Evolutionary conservation across 2,888 invertebrate species (phyloP), one percentile per base, ranked within the genome.

Genomic region (Morpho helenor): DNA sequence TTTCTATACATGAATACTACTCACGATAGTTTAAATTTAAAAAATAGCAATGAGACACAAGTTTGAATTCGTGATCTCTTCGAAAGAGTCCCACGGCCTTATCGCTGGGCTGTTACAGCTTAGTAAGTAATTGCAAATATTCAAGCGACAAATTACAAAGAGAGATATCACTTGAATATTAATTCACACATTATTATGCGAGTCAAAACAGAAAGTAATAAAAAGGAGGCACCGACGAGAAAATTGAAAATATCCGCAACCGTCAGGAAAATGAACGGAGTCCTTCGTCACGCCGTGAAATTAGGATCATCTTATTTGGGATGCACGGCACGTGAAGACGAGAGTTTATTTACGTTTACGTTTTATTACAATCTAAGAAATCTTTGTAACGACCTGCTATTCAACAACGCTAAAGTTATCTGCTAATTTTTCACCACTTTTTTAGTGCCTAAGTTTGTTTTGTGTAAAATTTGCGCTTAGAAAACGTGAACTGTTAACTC

Each of bases 201-300:
- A 84, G 82, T 69, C 86, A 77, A 82, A 84, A 86, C 87, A 86
- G 83, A 83, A 85, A 86, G 84, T 86, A 88, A 89, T 88, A 88
- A 87, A 88, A 88, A 81, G 83, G 79, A 79, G 80, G 77, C 75
- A 74, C 82, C 80, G 79, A 77, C 74, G 82, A 79, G 87, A 85
- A 87, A 89, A 89, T 90, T 88, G 89, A 90, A 89, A 90, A 88
- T 87, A 87, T 87, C 87, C 88, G 80, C 84, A 85, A 81, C 83
- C 82, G 81, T 82, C 85, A 86, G 79, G 86, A 84, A 87, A 87
- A 87, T 87, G 83, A 84, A 84, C 67, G 76, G 79, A 70, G 75
- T 77, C 82, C 82, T 84, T 80, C 82, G 81, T 86, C 84, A 84
- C 84, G 79, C 77, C 80, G 80, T 81, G 80, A 81, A 88, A 87